Evolutionary conservation across 2,797 vertebrate species (phyloP), one percentile per base, ranked within the genome.

Genomic region (Leptodactylus fallax): DNA sequence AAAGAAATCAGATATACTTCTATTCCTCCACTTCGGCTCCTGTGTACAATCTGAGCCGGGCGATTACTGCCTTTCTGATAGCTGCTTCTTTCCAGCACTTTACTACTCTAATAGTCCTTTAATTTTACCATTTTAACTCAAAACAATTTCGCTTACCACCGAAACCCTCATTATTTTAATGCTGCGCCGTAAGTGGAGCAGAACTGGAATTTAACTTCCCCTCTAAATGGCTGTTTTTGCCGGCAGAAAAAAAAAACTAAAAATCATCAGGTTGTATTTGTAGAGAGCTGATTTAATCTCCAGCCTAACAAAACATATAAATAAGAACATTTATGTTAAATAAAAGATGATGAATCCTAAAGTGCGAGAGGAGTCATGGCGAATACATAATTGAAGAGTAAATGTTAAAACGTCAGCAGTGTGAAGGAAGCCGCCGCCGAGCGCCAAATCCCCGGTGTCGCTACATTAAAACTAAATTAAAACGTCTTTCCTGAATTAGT

Each of bases 261-360:
- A 12, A 87, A 77, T 25, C 47, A 77, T 56, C 45, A 45, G 55
- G 27, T 55, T 53, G 47, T 76, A 61, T 81, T 61, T 60, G 69
- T 60, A 60, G 9, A 53, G 76, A 61, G 51, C 16, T 88, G 21
- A 85, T 60, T 80, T 58, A 81, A 61, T 65, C 23, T 85, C 47
- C 11, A 36, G 76, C 90, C 87, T 90, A 88, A 88, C 87, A 91
- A 84, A 81, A 74, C 49, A 55, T 83, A 77, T 86, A 91, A 91
- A 89, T 36, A 88, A 88, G 87, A 86, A 83, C 90, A 91, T 90
- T 90, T 79, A 88, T 79, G 87, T 86, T 92, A 92, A 93, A 91
- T 93, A 93, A 93, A 92, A 93, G 85, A 92, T 92, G 89, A 92
- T 88, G 88, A 91, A 88, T 87, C 90, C 90, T 91, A 81, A 91